A percentile compares a stretch with the other conserved stretches of the same genome.
Conservation (phyloP, 2,113 vertebrate species). For the Cephalopterus ornatus region DNA sequence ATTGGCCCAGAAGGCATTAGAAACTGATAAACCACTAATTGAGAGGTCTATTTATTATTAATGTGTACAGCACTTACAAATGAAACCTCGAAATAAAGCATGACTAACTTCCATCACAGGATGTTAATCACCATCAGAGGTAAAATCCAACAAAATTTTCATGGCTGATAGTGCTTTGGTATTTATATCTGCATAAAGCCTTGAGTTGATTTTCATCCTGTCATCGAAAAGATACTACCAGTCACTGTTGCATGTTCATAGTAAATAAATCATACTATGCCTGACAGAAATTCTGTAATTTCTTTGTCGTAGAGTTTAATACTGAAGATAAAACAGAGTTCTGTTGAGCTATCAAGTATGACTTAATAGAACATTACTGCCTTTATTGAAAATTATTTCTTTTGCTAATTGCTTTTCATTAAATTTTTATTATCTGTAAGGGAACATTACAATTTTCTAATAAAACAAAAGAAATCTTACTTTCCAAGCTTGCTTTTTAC, state of each 20-base stretch:
- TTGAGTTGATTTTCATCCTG: neutral
- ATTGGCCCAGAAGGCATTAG: neutral
- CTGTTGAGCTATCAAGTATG: neutral
- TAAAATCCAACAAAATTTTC: neutral
- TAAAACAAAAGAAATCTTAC: neutral
- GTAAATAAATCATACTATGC: slow-evolving; percentile 14
- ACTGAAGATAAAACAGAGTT: neutral
- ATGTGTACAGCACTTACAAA: neutral
- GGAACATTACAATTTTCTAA: neutral
- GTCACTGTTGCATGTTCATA: neutral
- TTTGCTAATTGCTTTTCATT: slow-evolving; percentile 46
- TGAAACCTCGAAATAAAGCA: neutral
- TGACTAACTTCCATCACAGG: neutral
- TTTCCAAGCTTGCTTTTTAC: neutral
- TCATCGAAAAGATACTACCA: slow-evolving; percentile 22
- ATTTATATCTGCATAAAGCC: neutral
- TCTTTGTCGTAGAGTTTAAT: neutral
- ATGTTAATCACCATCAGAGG: neutral
- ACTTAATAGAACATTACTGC: neutral
- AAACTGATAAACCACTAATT: neutral
- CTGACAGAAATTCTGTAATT: slow-evolving; percentile 21
- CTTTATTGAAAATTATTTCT: slow-evolving; percentile 41
- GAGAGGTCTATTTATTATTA: slow-evolving; percentile 3
- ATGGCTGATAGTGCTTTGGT: neutral
- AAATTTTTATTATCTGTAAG: slow-evolving; percentile 7